Base-by-base conservation (phyloP, 2,888 invertebrate species). In the Orthonevra nobilis region DNA sequence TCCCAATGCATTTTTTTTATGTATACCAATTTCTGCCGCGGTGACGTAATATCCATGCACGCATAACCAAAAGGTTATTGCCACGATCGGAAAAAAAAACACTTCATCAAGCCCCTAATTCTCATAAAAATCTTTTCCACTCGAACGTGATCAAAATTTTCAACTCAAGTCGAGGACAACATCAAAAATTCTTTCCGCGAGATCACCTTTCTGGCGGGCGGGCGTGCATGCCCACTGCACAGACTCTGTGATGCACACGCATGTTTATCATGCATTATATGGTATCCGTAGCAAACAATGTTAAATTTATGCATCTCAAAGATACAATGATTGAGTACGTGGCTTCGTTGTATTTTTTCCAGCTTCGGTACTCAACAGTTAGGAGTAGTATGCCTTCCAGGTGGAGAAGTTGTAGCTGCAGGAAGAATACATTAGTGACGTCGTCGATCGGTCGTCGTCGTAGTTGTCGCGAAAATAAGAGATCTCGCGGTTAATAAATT, bases 391-490 rank as follows among this genome's bases (percentile, higher is more conserved):
- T 28, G 44, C 68, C 58, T 68, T 68, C 68, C 68, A 56, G 68
- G 68, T 52, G 44, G 23, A 36, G 42, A 36, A 56, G 70, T 32
- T 42, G 30, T 60, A 54, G 52, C 38, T 4, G n/a, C 2, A 38
- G 48, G 42, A 50, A 64, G 64, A 72, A 70, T 60, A 48, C 77
- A 72, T 72, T 77, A 72, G 52, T 52, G 50, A 50, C 58, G 64
- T 70, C 58, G n/a, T n/a, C n/a, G n/a, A n/a, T n/a, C n/a, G n/a
- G n/a, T n/a, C n/a, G n/a, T n/a, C n/a, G n/a, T n/a, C n/a, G 70
- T 58, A 70, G 77, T 72, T 77, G 77, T 66, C 77, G 72, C 77
- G 56, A 72, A 70, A 77, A 58, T 70, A 77, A 69, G 58, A 77
- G 58, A 64, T 70, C 64, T 70, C 34, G 52, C 52, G 42, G 64